A percentile compares a stretch with the other conserved stretches of the same genome.
phyloP scores from a whole-genome alignment of 2,888 invertebrate species.

The Acleris holmiana region DNA sequence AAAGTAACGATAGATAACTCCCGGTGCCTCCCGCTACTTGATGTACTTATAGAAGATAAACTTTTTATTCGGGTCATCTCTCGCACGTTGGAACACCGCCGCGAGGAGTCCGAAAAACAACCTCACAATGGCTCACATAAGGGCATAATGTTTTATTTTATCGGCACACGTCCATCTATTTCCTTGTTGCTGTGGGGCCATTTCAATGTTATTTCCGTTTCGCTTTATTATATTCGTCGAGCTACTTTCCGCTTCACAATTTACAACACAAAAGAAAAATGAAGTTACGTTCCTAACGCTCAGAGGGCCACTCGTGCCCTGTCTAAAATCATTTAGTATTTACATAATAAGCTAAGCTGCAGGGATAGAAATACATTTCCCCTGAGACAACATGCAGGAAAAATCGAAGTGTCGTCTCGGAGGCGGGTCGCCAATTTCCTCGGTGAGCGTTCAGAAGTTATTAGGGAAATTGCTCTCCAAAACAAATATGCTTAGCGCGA shows the following conservation, averaged over 20 bases:
- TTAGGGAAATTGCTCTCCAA: slow-evolving; percentile 64
- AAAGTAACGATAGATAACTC: slow-evolving; percentile 17
- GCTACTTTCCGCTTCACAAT: slow-evolving; percentile 20
- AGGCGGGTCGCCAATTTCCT: slow-evolving; percentile 64
- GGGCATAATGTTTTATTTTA: slow-evolving; percentile 34
- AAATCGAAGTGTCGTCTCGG: slow-evolving; percentile 57
- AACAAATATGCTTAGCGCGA: slow-evolving; percentile 57
- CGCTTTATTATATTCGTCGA: slow-evolving; percentile 30
- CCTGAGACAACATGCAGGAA: slow-evolving; percentile 52
- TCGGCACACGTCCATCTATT: slow-evolving; percentile 35
- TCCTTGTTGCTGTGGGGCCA: slow-evolving; percentile 28
- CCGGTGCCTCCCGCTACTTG: background rate
- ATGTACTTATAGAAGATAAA: slow-evolving; percentile 15
- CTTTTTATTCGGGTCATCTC: slow-evolving; percentile 23
- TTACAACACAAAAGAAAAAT: slow-evolving; percentile 22
- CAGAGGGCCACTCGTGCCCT: slow-evolving; percentile 6
- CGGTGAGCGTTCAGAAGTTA: slow-evolving; percentile 60
- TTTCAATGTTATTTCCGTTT: slow-evolving; percentile 31
- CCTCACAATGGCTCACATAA: slow-evolving; percentile 26
- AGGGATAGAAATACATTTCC: slow-evolving; percentile 46
- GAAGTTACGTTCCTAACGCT: slow-evolving; percentile 1
- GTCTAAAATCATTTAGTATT: slow-evolving; percentile 28
- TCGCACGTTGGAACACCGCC: slow-evolving; percentile 13
- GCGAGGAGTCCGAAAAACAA: slow-evolving; percentile 27
- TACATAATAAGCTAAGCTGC: slow-evolving; percentile 29